Percentiles rank a stretch among this genome's conserved stretches.
These are phyloP conservation scores for Labrus mixtus DNA, from an alignment of 2,113 vertebrate genomes.

Conservation along the genomic window DNA sequence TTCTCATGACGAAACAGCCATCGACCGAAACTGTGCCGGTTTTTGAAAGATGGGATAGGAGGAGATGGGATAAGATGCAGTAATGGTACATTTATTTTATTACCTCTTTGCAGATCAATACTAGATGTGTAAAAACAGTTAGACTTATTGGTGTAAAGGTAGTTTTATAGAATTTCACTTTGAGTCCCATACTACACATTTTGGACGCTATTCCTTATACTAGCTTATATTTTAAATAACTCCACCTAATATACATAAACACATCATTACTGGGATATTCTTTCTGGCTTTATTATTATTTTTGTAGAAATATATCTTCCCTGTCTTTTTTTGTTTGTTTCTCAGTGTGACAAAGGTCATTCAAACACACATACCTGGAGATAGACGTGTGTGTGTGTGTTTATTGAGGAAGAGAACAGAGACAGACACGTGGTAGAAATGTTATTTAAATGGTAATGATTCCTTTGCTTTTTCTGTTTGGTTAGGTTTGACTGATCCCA, in stretches of 20 bases:
- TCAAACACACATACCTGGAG: conserved; percentile 17
- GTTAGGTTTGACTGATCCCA: conserved; percentile 70
- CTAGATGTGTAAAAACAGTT: neutral
- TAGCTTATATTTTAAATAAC: too few relatives aligned
- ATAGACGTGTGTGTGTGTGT: conserved; percentile 33
- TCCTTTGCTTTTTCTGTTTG: conserved; percentile 74
- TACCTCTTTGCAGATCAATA: too few relatives aligned
- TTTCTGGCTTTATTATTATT: conserved; percentile 19
- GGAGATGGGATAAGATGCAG: too few relatives aligned
- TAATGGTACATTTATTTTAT: neutral
- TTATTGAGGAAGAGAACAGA: conserved; percentile 54
- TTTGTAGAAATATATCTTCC: neutral
- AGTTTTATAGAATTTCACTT: too few relatives aligned
- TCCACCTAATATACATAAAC: neutral
- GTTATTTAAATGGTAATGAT: conserved; percentile 86
- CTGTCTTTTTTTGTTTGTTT: conserved; percentile 14
- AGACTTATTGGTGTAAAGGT: too few relatives aligned
- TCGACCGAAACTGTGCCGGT: too few relatives aligned
- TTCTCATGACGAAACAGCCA: too few relatives aligned
- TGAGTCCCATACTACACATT: too few relatives aligned
- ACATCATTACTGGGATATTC: neutral
- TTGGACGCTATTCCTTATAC: too few relatives aligned
- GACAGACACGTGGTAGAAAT: conserved; percentile 51
- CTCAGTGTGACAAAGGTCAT: conserved; percentile 13
- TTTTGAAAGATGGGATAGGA: too few relatives aligned